Conservation (phyloP, 1,140 invertebrate genomes). For the Drosophila watanabei region DNA sequence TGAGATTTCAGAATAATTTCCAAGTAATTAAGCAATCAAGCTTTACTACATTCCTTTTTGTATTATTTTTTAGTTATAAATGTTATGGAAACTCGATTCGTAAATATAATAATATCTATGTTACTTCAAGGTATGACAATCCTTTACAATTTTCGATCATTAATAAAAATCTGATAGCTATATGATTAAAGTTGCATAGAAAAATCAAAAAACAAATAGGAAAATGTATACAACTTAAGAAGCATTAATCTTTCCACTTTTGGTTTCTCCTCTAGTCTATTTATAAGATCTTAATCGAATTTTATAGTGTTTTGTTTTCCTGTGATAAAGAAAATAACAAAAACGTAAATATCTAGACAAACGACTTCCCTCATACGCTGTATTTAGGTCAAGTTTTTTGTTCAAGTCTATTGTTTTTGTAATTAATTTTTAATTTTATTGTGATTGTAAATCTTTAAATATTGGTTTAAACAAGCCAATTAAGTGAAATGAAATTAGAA, state of each 20-base stretch:
- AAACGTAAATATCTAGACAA: not conserved
- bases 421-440: constrained; percentile 13
- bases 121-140: too few species aligned
- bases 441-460: constrained; percentile 4
- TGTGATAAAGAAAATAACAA: not conserved
- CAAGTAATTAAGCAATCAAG: not conserved
- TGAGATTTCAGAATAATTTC: not conserved
- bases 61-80: not conserved
- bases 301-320: not conserved
- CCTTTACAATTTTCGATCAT: too few species aligned
- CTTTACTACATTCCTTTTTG: too few species aligned
- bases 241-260: too few species aligned
- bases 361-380: not conserved
- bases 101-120: too few species aligned
- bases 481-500: constrained; percentile 21
- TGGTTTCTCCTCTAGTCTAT: not conserved
- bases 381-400: constrained; percentile 43
- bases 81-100: not conserved
- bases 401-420: constrained; percentile 49
- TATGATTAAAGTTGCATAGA: too few species aligned
- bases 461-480: constrained; percentile 13
- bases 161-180: too few species aligned
- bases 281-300: not conserved
- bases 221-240: not conserved
- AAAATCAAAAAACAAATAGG: too few species aligned